A percentile compares a stretch with the other conserved stretches of the same genome.
phyloP scores from a whole-genome alignment of 2,888 invertebrate genomes.

The Meliscaeva auricollis region DNA sequence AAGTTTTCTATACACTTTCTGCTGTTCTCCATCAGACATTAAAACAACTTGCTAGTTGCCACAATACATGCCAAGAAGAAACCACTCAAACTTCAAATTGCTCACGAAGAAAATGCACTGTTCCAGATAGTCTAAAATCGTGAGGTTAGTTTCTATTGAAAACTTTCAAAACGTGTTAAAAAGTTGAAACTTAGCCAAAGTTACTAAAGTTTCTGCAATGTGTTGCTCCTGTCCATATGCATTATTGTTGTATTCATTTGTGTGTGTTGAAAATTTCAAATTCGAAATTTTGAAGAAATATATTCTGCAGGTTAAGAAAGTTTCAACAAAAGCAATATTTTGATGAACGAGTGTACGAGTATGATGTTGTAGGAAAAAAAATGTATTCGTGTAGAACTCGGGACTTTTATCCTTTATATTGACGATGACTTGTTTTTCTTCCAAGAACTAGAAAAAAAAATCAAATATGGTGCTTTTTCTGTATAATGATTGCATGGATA shows the following conservation, averaged over 20 bases:
- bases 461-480: no score
- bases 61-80: not conserved
- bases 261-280: not conserved
- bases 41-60: not conserved
- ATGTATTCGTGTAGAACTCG: not conserved
- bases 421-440: no score
- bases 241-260: not conserved
- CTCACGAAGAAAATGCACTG: not conserved
- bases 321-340: no score
- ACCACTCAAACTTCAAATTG: slow-evolving; percentile 14
- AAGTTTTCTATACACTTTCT: no score
- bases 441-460: no score
- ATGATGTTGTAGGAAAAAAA: not conserved
- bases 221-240: not conserved
- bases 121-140: not conserved
- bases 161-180: slow-evolving; percentile 19
- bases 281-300: slow-evolving; percentile 2
- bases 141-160: not conserved
- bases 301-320: no score
- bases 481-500: no score
- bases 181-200: no score
- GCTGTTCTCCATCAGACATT: no score
- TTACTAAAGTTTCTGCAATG: not conserved
- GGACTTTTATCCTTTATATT: no score
- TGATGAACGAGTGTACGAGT: not conserved